phyloP scores from a whole-genome alignment of 2,113 vertebrate genomes.

The Apteryx owenii region DNA sequence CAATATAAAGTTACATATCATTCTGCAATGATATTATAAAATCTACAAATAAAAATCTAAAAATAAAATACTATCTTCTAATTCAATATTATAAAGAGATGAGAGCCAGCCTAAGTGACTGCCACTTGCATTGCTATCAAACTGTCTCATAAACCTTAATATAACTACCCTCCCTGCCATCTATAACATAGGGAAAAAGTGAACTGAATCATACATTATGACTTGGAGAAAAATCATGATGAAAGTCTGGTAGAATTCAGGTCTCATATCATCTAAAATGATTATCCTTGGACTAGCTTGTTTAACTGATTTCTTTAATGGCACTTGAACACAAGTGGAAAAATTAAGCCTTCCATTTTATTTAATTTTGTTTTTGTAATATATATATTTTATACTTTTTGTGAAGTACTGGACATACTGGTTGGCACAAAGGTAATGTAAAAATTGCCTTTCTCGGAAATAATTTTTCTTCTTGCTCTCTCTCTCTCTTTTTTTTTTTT shows the following conservation, averaged over 20 bases:
- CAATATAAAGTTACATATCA: not conserved
- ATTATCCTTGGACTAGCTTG: not conserved
- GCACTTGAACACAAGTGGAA: not conserved
- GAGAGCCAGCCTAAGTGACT: not conserved
- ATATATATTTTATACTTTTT: not conserved
- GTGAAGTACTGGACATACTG: not conserved
- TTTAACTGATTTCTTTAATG: not conserved
- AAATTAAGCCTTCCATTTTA: not conserved
- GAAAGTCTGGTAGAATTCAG: not conserved
- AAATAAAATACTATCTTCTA: not conserved
- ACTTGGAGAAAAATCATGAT: not conserved
- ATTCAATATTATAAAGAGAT: not conserved
- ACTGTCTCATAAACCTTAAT: not conserved
- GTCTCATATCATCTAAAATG: not conserved
- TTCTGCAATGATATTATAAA: not conserved
- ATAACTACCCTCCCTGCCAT: not conserved
- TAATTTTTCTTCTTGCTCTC: too few species aligned
- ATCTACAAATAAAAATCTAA: not conserved
- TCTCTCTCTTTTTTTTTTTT: too few species aligned
- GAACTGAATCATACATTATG: not conserved
- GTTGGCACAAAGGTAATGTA: not conserved
- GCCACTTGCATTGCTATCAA: not conserved
- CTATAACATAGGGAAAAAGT: not conserved
- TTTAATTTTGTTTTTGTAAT: not conserved
- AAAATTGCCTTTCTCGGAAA: not conserved